phyloP scores from a whole-genome alignment of 23 tunicate species.

The Ciona savignyi region DNA sequence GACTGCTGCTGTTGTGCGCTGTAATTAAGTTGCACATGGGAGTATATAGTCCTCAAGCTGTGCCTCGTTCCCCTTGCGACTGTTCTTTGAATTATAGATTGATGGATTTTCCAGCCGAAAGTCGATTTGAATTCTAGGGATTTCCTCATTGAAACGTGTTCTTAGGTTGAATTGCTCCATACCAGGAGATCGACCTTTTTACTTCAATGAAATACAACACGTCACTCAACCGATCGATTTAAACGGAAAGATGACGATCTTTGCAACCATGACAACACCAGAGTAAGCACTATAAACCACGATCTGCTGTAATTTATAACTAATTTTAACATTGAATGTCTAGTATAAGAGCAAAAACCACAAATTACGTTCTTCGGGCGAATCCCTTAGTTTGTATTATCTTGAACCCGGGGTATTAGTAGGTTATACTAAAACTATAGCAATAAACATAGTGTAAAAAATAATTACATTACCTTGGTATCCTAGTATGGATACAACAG shows the following conservation, averaged over 20 bases:
- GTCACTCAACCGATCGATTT: slow-evolving; percentile 25
- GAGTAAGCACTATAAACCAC: slow-evolving; percentile 30
- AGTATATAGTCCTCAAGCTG: background rate
- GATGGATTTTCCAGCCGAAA: background rate
- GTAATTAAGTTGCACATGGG: background rate
- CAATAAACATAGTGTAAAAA: no score
- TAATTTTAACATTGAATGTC: no score
- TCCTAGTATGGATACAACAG: no score
- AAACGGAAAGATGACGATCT: slow-evolving; percentile 34
- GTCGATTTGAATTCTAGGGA: no score
- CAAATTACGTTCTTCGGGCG: background rate
- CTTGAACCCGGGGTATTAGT: no score
- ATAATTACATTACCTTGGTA: no score
- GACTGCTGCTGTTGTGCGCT: background rate
- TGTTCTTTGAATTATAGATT: background rate
- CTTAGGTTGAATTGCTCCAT: slow-evolving; percentile 73
- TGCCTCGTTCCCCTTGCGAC: background rate
- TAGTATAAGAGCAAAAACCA: no score
- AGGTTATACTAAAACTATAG: no score
- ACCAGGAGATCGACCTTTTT: slow-evolving; percentile 63
- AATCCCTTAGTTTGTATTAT: background rate
- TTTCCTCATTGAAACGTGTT: no score
- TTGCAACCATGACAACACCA: slow-evolving; percentile 70
- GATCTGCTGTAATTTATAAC: no score
- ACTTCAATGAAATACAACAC: slow-evolving; percentile 68